Evolutionary conservation across 2,888 invertebrate species (phyloP), one percentile per base, ranked within the genome.

Genomic region (Hylaea fasciaria): DNA sequence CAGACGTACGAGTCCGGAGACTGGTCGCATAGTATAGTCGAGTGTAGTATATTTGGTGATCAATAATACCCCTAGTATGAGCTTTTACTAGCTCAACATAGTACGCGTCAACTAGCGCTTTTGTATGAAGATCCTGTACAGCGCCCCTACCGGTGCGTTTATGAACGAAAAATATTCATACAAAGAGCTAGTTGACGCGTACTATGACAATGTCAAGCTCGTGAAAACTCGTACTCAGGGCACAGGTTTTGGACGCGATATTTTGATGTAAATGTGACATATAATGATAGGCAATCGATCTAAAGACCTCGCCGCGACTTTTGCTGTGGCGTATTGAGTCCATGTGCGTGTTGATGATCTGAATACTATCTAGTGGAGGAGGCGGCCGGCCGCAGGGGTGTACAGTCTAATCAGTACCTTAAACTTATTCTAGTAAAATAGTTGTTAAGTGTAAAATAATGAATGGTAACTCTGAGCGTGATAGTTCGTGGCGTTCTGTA

Each of bases 381-480:
- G 52, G 61, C 52, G 61, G 61, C 56, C 56, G 78, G 80, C 78
- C 81, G 78, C 76, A 22, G 73, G 64, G 73, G 78, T 85, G 89
- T 89, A 89, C 86, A 91, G 84, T 89, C 89, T 86, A 82, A 86
- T 86, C 88, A 87, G 86, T 90, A 89, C 87, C 83, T 86, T 87
- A 85, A 83, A 71, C 74, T 85, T 77, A 80, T 74, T 77, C 68
- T 85, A 85, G 81, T 78, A 76, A 74, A n/a, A 74, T 88, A 89
- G 86, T 80, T 65, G 50, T 83, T 57, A 85, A 82, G 87, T 81
- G 78, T 85, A 80, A 76, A 80, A 76, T 80, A 80, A 77, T 77
- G 74, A 80, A 77, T 77, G 75, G 75, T 77, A 77, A 76, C 67
- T 73, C 76, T 73, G 82, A 81, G 81, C 79, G 82, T 71, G 83